A percentile compares a stretch with the other conserved stretches of the same genome.
These are phyloP conservation scores for Carabus problematicus DNA, from an alignment of 2,888 invertebrate species.

Conservation along the genomic window DNA sequence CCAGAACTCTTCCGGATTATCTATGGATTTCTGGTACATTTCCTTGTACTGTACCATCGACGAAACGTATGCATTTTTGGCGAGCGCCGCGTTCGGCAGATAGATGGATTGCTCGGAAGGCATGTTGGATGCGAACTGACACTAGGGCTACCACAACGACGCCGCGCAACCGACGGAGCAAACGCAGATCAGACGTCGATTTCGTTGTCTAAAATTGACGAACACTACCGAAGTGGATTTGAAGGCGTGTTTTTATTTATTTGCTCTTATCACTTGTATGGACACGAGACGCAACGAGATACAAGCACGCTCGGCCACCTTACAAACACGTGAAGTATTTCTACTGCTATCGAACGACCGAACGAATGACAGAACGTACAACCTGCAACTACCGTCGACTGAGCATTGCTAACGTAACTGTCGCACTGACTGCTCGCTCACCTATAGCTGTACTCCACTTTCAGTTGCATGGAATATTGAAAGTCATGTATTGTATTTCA, in stretches of 20 bases:
- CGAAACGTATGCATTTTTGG: conserved; percentile 69
- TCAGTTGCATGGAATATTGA: conserved; percentile 25
- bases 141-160: conserved; percentile 1
- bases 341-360: too few relatives aligned
- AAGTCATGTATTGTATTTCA: conserved; percentile 38
- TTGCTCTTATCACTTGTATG: too few relatives aligned
- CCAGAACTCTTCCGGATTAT: conserved; percentile 93
- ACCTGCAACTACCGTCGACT: not conserved
- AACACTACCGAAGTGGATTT: conserved; percentile 7
- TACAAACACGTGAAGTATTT: too few relatives aligned
- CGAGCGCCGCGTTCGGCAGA: conserved; percentile 65
- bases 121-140: conserved; percentile 56
- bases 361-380: too few relatives aligned
- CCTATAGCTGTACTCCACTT: conserved; percentile 3
- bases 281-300: too few relatives aligned
- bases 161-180: conserved; percentile 18
- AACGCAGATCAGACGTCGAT: conserved; percentile 3
- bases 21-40: conserved; percentile 85
- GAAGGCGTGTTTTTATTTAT: not conserved
- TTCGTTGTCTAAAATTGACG: not conserved
- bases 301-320: too few relatives aligned
- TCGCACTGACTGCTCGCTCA: not conserved
- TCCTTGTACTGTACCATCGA: conserved; percentile 79
- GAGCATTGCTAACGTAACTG: not conserved
- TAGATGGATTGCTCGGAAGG: conserved; percentile 67